Base-by-base conservation (phyloP, 2,113 vertebrate genomes). In the Acanthisitta chloris region DNA sequence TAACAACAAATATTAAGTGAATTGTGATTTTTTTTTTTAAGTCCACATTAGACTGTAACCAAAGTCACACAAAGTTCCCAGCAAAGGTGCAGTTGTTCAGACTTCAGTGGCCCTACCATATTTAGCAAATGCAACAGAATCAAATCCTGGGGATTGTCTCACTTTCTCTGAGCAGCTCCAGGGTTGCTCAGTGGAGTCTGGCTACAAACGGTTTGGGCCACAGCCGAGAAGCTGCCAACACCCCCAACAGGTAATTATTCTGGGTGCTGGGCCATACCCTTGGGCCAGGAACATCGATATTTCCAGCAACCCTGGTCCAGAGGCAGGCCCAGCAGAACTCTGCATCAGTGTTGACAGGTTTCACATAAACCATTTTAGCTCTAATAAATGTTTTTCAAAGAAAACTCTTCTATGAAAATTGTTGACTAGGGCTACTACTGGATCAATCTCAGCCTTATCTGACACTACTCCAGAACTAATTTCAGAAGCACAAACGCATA, bases 401-500 rank as follows among this genome's bases (percentile, higher is more conserved):
- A 57, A 73, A 73, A 42, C 7, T 29, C 64, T 74, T 40, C 14
- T 61, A 36, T 69, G 40, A 85, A 61, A 36, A 6, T 14, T 48
- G 82, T 17, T 49, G 8, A 79, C n/a, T 29, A n/a, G 4, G 33
- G 14, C 36, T 52, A 6, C 20, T 65, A 34, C 33, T 38, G 23
- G 31, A 81, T 45, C 40, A 66, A 28, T 29, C 36, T 72, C 84
- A 65, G 45, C 33, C 58, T 82, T 42, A 49, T 23, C 71, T 81
- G 31, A 88, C 59, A 14, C 38, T 66, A 31, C 62, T 81, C 46
- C 52, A 52, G 29, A 92, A 55, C 46, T 18, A 61, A 93, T 61
- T 96, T 69, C 61, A 82, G 62, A 59, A 76, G 55, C 70, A 82
- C 14, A 64, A 87, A 73, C 33, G 81, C 71, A 42, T 8, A 11